phyloP scores from a whole-genome alignment of 2,797 vertebrate species.

The Gymnoscopelus microlampas region DNA sequence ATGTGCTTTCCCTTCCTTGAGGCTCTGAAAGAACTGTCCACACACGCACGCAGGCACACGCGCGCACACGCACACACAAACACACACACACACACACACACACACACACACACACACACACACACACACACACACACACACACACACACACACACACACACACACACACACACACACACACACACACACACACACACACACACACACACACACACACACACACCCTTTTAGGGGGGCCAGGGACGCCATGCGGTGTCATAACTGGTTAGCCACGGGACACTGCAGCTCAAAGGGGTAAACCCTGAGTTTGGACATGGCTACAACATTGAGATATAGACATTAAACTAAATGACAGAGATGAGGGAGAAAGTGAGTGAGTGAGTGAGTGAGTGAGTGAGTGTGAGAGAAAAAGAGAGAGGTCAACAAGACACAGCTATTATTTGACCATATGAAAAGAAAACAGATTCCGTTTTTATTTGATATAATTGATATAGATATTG shows the following conservation, averaged over 20 bases:
- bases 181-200: background rate
- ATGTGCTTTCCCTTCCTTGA: too few species aligned
- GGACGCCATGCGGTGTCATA: conserved; percentile 51
- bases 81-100: too few species aligned
- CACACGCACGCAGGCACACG: too few species aligned
- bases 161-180: background rate
- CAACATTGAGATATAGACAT: background rate
- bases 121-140: background rate
- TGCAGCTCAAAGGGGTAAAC: conserved; percentile 37
- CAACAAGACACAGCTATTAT: too few species aligned
- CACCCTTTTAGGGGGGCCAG: conserved; percentile 18
- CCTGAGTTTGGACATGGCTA: background rate
- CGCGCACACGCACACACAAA: too few species aligned
- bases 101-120: background rate
- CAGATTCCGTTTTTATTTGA: too few species aligned
- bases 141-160: conserved; percentile 3
- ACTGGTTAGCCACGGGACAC: conserved; percentile 51
- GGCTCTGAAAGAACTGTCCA: too few species aligned
- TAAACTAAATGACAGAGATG: background rate
- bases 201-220: conserved; percentile 1
- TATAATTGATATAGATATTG: too few species aligned
- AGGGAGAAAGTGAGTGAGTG: background rate
- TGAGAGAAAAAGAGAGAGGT: background rate
- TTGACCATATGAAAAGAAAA: too few species aligned
- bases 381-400: background rate